phyloP scores from a whole-genome alignment of 2,797 vertebrate genomes.

The Coranthus polyacanthus region DNA sequence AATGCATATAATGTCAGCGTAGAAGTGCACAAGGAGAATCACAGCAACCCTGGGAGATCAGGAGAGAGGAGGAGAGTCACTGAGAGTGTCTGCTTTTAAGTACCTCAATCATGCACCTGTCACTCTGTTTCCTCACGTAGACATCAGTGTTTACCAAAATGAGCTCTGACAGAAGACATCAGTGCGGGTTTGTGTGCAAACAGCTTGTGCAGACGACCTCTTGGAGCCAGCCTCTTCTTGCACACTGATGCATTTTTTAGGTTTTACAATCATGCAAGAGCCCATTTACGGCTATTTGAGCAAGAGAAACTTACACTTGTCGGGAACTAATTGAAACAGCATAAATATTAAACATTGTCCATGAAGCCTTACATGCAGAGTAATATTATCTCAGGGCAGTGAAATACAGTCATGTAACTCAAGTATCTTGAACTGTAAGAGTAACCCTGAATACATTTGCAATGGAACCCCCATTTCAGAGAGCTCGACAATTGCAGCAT shows the following conservation, averaged over 20 bases:
- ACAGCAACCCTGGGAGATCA: constrained; percentile 64
- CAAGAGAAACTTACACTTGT: constrained; percentile 30
- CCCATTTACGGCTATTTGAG: constrained; percentile 47
- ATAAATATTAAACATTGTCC: constrained; percentile 11
- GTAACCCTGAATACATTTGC: constrained; percentile 75
- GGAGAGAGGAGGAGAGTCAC: constrained; percentile 83
- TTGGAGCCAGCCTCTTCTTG: constrained; percentile 45
- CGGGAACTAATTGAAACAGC: constrained; percentile 37
- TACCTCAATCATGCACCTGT: constrained; percentile 91
- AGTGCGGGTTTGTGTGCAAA: constrained; percentile 80
- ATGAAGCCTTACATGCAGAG: constrained; percentile 37
- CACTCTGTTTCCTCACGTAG: constrained; percentile 90
- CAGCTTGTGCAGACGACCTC: constrained; percentile 69
- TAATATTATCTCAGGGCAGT: constrained; percentile 20
- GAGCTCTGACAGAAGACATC: constrained; percentile 86
- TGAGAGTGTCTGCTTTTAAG: constrained; percentile 92
- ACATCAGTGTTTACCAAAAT: constrained; percentile 91
- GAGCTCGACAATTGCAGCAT: constrained; percentile 83
- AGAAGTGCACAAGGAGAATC: constrained; percentile 51
- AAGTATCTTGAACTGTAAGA: constrained; percentile 55
- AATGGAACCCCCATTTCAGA: constrained; percentile 76
- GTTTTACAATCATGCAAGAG: constrained; percentile 52
- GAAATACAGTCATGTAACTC: constrained; percentile 52
- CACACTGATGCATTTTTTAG: constrained; percentile 65
- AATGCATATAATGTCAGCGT: constrained; percentile 66